These are phyloP conservation scores for Jacana jacana DNA, from an alignment of 2,113 vertebrate species.

Conservation along the genomic window DNA sequence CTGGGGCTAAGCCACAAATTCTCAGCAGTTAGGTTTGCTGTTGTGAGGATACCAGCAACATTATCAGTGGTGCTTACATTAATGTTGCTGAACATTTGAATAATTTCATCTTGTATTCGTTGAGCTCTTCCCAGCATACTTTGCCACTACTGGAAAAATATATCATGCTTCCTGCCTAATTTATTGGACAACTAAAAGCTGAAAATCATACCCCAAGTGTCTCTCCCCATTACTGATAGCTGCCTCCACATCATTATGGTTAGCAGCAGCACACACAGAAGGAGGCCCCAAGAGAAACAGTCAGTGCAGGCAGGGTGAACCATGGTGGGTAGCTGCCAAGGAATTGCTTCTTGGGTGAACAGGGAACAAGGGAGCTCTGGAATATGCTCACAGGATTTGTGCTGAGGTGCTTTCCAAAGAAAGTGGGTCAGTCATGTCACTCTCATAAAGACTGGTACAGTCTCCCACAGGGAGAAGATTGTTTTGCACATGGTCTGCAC, in stretches of 20 bases:
- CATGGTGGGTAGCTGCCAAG: background rate
- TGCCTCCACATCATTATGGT: background rate
- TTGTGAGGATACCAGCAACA: background rate
- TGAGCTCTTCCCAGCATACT: background rate
- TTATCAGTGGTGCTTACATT: background rate
- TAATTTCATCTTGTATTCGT: background rate
- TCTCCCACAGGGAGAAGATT: background rate
- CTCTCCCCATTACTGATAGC: background rate
- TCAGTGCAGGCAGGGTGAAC: background rate
- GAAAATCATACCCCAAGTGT: background rate
- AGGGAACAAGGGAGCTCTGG: background rate
- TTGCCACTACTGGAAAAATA: background rate
- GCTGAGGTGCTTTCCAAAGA: background rate
- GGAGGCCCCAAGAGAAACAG: background rate
- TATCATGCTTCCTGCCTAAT: background rate
- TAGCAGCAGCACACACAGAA: background rate
- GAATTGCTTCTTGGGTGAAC: background rate
- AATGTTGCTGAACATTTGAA: background rate
- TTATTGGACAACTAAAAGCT: background rate
- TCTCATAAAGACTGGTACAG: background rate
- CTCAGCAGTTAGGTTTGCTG: background rate
- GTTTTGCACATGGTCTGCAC: background rate
- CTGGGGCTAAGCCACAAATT: background rate
- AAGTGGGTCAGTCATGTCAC: background rate
- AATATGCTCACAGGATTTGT: background rate